phyloP scores from a whole-genome alignment of 2,888 invertebrate genomes.

The Alviniconcha strummeri region DNA sequence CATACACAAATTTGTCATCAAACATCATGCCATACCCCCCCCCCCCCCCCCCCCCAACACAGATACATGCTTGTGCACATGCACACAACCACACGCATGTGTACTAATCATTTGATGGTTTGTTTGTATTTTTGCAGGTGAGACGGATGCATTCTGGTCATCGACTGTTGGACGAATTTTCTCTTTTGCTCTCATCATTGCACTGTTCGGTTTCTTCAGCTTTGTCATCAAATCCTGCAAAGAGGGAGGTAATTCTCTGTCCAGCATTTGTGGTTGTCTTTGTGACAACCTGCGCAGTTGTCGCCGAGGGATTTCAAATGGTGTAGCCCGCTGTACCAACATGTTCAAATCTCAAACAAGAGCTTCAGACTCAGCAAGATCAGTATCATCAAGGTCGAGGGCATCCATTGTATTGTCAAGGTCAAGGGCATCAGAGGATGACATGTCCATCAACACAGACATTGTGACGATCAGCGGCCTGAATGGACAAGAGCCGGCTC shows the following conservation, averaged over 20 bases:
- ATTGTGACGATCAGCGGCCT: conserved; percentile 4
- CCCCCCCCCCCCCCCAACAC: neutral
- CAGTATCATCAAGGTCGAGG: neutral
- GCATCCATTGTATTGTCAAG: too few species aligned
- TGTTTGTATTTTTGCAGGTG: neutral
- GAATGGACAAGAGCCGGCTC: neutral
- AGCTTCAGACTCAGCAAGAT: neutral
- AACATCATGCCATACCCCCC: too few species aligned
- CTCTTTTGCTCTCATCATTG: neutral
- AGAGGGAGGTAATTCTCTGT: too few species aligned
- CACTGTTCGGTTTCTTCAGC: neutral
- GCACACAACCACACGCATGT: neutral
- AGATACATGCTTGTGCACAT: neutral
- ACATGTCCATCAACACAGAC: neutral
- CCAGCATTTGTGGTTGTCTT: neutral
- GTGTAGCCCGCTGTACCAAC: neutral
- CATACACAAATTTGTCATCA: too few species aligned
- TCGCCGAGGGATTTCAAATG: too few species aligned
- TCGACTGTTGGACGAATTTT: neutral
- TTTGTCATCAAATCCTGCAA: neutral
- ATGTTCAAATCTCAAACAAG: neutral
- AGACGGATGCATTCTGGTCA: neutral
- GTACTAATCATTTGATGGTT: neutral
- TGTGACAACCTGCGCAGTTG: neutral
- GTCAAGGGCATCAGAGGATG: too few species aligned